Conservation (phyloP, 2,888 invertebrate species). For the Hoplodrina ambigua region DNA sequence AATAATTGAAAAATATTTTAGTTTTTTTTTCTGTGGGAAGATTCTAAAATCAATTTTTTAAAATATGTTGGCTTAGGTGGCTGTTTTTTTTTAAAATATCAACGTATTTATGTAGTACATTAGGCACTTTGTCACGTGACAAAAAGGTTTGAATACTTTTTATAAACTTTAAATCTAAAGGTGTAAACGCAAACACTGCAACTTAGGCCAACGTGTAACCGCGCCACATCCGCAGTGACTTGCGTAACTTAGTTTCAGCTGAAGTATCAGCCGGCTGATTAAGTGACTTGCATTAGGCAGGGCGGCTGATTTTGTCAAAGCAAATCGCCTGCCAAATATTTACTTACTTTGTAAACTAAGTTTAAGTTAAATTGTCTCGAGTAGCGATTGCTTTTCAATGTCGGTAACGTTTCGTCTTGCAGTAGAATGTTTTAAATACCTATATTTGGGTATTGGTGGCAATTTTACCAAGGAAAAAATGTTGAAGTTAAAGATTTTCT, state of each 20-base stretch:
- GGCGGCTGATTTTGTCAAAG: slow-evolving; percentile 66
- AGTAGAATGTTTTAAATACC: not conserved
- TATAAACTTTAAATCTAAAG: not conserved
- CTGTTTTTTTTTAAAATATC: not conserved
- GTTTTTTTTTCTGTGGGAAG: not conserved
- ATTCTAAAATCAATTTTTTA: not conserved
- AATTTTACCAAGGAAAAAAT: not conserved
- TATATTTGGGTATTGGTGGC: not conserved
- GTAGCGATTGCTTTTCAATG: slow-evolving; percentile 1
- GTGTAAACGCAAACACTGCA: slow-evolving; percentile 20
- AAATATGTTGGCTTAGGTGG: no score
- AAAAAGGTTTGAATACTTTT: not conserved
- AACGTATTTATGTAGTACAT: not conserved
- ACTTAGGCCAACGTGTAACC: slow-evolving; percentile 25
- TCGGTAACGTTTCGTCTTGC: not conserved
- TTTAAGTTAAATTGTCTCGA: slow-evolving; percentile 26
- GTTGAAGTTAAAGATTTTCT: not conserved
- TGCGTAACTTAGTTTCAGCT: slow-evolving; percentile 58
- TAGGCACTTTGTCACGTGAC: not conserved
- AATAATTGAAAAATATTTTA: no score
- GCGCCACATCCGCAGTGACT: slow-evolving; percentile 53
- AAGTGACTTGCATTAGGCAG: slow-evolving; percentile 70
- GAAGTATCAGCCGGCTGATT: slow-evolving; percentile 65
- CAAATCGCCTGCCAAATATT: slow-evolving; percentile 65
- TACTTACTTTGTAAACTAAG: slow-evolving; percentile 45